These are phyloP conservation scores for Tor tambroides DNA, from an alignment of 2,113 vertebrate species.

Conservation along the genomic window DNA sequence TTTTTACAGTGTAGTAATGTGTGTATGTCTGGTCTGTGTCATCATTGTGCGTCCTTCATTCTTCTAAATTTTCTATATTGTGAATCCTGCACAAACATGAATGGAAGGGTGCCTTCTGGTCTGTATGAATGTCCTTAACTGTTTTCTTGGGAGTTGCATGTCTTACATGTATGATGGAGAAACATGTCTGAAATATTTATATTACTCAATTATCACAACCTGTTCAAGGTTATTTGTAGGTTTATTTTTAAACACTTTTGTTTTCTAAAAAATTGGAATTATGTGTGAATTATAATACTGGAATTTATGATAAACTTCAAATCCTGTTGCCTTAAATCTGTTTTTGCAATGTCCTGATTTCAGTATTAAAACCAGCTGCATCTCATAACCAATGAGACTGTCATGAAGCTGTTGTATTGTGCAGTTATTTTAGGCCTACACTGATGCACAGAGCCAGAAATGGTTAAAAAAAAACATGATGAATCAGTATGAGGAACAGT, in stretches of 20 bases:
- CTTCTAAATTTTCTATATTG: slow-evolving; percentile 50
- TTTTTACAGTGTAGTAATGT: too few species aligned
- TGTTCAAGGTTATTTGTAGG: slow-evolving; percentile 48
- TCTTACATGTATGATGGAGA: slow-evolving; percentile 47
- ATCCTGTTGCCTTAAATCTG: slow-evolving; percentile 33
- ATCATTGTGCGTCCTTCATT: neutral
- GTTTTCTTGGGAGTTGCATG: slow-evolving; percentile 14
- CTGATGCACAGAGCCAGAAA: neutral
- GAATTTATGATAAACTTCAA: slow-evolving; percentile 52
- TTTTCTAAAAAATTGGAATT: slow-evolving; percentile 66
- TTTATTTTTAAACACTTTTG: slow-evolving; percentile 56
- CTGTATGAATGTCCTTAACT: neutral
- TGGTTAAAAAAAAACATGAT: neutral
- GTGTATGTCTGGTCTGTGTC: neutral
- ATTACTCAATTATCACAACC: slow-evolving; percentile 55
- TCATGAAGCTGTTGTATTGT: neutral
- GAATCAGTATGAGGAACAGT: neutral
- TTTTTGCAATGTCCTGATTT: neutral
- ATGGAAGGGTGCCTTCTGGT: slow-evolving; percentile 36
- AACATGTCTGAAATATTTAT: slow-evolving; percentile 67
- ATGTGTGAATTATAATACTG: slow-evolving; percentile 70
- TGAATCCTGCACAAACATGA: slow-evolving; percentile 57
- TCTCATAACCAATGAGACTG: neutral
- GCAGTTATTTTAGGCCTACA: neutral
- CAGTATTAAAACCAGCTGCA: neutral